Evolutionary conservation across 92 coral and sea anemone species (phyloP), one percentile per base, ranked within the genome.

Genomic region (Palythoa caribaeorum): DNA sequence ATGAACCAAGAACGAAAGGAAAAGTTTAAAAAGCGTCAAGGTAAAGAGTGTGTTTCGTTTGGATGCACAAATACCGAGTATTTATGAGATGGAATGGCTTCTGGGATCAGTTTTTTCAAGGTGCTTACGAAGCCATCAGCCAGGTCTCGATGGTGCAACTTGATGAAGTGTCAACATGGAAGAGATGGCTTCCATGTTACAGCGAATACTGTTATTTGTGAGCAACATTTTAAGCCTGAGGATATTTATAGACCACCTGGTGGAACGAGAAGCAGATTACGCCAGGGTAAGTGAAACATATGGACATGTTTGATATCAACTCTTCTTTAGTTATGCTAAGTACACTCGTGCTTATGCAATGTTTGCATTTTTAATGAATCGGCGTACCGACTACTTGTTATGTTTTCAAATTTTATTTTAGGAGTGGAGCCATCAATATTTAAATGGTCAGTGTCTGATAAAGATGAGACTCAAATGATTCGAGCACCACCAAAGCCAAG

Each of bases 41-140:
- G 79, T 75, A 75, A 75, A 40, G 79, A 75, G 79, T 75, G 79
- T 75, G 79, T 75, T 75, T 75, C 79, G 79, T 20, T 75, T 75
- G 79, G 79, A 75, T 75, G 79, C 79, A 75, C 50, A 75, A 75
- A 75, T 36, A 75, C 79, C 21, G 79, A 54, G 79, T 36, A 75
- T 75, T 48, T 75, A 75, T 65, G 62, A 51, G 57, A 77, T 48
- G 83, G 62, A 48, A 48, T 63, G 62, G 83, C 83, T 40, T 38
- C 83, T 44, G 68, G 83, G 83, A 77, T 77, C 60, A 77, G 60
- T 77, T 4, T 77, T 77, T 77, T 77, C 83, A 77, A 77, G 83
- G 59, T 77, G 59, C 83, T 28, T 40, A 77, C 83, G 60, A 77
- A 77, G 62, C 62, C 63, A 77, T 51, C 48, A 54, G 63, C 19